Conservation (phyloP, 2,797 vertebrate genomes). For the Acanthiza pusilla region DNA sequence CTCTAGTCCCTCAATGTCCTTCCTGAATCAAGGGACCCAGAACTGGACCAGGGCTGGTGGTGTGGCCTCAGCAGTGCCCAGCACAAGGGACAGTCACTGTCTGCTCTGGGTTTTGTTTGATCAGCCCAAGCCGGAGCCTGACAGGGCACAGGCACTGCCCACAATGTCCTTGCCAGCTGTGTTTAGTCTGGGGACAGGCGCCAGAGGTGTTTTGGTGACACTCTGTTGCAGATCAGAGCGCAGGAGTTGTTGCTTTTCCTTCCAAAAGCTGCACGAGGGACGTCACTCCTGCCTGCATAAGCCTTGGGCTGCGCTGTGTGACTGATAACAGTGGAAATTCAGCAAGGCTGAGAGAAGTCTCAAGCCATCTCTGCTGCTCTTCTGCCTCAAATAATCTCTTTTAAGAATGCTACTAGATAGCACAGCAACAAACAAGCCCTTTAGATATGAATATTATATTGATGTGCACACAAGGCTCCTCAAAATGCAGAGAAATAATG, state of each 20-base stretch:
- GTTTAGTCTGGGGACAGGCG: not conserved
- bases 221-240: accelerated
- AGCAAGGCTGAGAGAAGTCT: not conserved
- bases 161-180: not conserved
- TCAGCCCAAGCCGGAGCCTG: too few relatives aligned
- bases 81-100: not conserved
- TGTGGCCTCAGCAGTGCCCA: not conserved
- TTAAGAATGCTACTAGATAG: not conserved
- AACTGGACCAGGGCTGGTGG: not conserved
- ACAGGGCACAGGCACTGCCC: accelerated
- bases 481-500: not conserved
- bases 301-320: not conserved
- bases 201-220: not conserved
- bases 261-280: accelerated
- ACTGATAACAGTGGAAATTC: not conserved
- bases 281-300: accelerated
- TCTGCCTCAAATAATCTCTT: not conserved
- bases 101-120: not conserved
- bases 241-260: not conserved
- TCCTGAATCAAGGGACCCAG: not conserved
- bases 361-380: not conserved
- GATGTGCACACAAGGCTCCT: not conserved
- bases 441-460: not conserved
- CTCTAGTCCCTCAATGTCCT: not conserved
- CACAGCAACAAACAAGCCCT: not conserved